Base-by-base conservation (phyloP, 2,113 vertebrate species). In the Spheniscus mendiculus region DNA sequence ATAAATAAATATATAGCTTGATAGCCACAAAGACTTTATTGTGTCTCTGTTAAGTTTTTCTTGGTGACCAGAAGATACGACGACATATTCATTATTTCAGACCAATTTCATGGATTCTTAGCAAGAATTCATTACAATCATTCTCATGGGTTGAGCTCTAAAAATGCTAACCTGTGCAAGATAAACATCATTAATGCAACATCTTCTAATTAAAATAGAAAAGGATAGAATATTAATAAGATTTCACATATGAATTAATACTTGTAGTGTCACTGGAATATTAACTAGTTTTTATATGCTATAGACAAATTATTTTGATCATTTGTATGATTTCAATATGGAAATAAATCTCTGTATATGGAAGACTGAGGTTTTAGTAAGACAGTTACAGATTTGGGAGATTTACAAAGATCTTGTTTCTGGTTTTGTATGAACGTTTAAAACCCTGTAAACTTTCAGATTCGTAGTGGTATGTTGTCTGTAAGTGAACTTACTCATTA, bases 121-220 rank as follows among this genome's bases (percentile, higher is more conserved):
- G 23, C 21, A 50, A 78, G 50, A 81, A n/a, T 86, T 92, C n/a
- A 76, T 86, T 91, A 26, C 44, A 71, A 20, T 65, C 14, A 32
- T 61, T 94, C 40, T 77, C 14, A 10, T 25, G 42, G 23, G 5
- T 52, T 80, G 59, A 83, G 29, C 38, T 90, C 22, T 86, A 74
- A 86, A 94, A 81, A 62, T 70, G 34, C 59, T 71, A 83, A 36
- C 2, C 52, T 84, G 15, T 84, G 36, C 61, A 86, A 83, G 66
- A 74, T 79, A 82, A 94, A 79, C 17, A 67, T 70, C 56, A 42
- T 87, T 87, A 93, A 56, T 93, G 66, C 63, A 83, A 47, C 5
- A 5, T 50, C 63, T 83, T 97, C 53, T 87, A 91, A 85, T 87
- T 91, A 81, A 78, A 96, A 71, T 73, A 15, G 53, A 62, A 87